Evolutionary conservation across 2,888 invertebrate genomes (phyloP).

Genomic region (Lycophotia porphyrea): DNA sequence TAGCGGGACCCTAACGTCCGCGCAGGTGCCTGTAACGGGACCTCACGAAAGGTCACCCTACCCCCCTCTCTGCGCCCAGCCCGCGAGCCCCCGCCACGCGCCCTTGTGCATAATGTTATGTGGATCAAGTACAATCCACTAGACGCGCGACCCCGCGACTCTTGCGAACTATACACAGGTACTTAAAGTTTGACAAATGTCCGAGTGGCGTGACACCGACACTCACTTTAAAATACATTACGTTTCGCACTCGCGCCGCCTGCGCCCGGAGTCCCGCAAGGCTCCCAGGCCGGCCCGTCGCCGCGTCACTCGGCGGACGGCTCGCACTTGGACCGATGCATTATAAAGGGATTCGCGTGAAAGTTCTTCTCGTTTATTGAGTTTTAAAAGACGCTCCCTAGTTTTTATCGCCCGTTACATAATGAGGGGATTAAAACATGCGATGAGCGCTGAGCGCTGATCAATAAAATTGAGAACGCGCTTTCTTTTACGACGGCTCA

Average conservation of each 20-base stretch:
- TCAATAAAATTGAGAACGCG: slow-evolving; percentile 25
- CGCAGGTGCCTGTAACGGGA: slow-evolving; percentile 83
- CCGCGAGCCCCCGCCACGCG: slow-evolving; percentile 5
- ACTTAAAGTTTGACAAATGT: slow-evolving; percentile 43
- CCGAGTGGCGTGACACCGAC: not conserved
- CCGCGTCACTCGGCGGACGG: not conserved
- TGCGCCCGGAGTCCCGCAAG: slow-evolving; percentile 1
- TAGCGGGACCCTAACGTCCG: slow-evolving; percentile 82
- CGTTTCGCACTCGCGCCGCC: slow-evolving; percentile 9
- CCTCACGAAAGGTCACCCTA: slow-evolving; percentile 79
- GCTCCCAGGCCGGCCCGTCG: not conserved
- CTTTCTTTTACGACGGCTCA: slow-evolving; percentile 42
- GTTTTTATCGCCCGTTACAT: slow-evolving; percentile 41
- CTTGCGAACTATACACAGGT: not conserved
- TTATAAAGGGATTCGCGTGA: slow-evolving; percentile 43
- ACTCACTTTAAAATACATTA: slow-evolving; percentile 30
- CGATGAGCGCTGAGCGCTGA: slow-evolving; percentile 15
- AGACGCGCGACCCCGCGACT: slow-evolving; percentile 24
- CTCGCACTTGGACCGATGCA: slow-evolving; percentile 21
- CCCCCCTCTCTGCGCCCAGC: slow-evolving; percentile 30
- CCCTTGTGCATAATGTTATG: slow-evolving; percentile 38
- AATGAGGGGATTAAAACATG: slow-evolving; percentile 49
- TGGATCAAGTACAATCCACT: slow-evolving; percentile 28
- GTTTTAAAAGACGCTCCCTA: slow-evolving; percentile 33
- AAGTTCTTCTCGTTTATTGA: slow-evolving; percentile 41